These are phyloP conservation scores for Dyspetes luteomarginatus DNA, from an alignment of 2,888 invertebrate genomes.

Conservation along the genomic window DNA sequence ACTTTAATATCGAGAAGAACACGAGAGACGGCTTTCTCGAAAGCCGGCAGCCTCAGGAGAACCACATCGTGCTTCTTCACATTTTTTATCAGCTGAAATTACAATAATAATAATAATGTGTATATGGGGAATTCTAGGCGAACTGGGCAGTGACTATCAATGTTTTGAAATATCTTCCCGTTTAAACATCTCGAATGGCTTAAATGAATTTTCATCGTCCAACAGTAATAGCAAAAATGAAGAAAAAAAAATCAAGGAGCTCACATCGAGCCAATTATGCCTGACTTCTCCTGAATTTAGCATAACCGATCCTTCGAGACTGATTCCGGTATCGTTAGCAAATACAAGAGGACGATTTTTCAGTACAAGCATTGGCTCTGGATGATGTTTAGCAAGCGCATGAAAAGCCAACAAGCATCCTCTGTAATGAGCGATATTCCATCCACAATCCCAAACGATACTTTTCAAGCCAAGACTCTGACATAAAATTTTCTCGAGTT, in stretches of 20 bases:
- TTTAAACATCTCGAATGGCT: conserved; percentile 12
- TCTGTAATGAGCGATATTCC: conserved; percentile 94
- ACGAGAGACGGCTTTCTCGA: conserved; percentile 93
- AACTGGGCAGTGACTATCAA: no score
- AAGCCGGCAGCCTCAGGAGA: conserved; percentile 90
- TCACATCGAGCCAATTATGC: conserved; percentile 96
- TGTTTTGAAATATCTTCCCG: no score
- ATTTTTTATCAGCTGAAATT: conserved; percentile 90
- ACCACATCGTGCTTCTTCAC: conserved; percentile 90
- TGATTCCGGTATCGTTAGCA: conserved; percentile 95
- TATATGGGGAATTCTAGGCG: no score
- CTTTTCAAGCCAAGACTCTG: conserved; percentile 85
- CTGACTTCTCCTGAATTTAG: conserved; percentile 96
- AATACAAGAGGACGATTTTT: conserved; percentile 91
- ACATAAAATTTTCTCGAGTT: conserved; percentile 86
- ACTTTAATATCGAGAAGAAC: conserved; percentile 93
- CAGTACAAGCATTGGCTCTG: conserved; percentile 88
- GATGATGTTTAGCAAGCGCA: conserved; percentile 90
- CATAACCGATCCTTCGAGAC: conserved; percentile 94
- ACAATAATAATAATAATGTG: conserved; percentile 1
- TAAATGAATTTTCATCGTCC: conserved; percentile 10
- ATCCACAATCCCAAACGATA: conserved; percentile 92
- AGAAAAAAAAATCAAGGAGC: conserved; percentile 74
- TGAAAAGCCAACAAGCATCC: conserved; percentile 95
- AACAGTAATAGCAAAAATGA: conserved; percentile 18